Evolutionary conservation across 2,888 invertebrate genomes (phyloP).

Genomic region (Drosophila mulleri): DNA sequence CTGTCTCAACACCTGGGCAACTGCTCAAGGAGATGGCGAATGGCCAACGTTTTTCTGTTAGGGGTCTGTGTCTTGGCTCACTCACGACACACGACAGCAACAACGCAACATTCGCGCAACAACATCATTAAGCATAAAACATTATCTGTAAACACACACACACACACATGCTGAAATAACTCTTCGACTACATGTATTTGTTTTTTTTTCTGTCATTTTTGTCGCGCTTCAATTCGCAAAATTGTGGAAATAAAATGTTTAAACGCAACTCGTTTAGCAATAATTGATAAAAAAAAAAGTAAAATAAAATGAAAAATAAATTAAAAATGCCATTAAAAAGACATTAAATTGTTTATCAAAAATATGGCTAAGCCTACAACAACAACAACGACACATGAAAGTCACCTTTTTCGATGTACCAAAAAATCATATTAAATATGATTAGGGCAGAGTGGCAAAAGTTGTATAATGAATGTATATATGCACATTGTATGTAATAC

Average conservation of each 20-base stretch:
- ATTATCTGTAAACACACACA: conserved; percentile 36
- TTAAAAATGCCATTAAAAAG: conserved; percentile 59
- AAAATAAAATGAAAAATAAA: conserved; percentile 1
- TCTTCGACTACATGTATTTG: conserved; percentile 9
- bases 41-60: conserved; percentile 19
- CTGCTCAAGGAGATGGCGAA: conserved; percentile 41
- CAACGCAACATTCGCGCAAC: conserved; percentile 51
- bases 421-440: not conserved
- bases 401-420: not conserved
- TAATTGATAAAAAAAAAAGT: not conserved
- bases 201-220: conserved; percentile 7
- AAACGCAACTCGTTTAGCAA: conserved; percentile 2
- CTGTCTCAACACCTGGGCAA: conserved; percentile 37
- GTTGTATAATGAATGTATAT: not conserved
- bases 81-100: conserved; percentile 66
- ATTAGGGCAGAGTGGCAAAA: not conserved
- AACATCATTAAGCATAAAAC: conserved; percentile 72
- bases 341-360: conserved; percentile 52
- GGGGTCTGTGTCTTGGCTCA: conserved; percentile 16
- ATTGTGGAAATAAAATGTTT: conserved; percentile 7
- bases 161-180: conserved; percentile 13
- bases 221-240: conserved; percentile 24
- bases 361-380: conserved; percentile 3
- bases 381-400: not conserved
- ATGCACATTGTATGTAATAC: no score